Evolutionary conservation across 2,113 vertebrate genomes (phyloP), one percentile per base, ranked within the genome.

Genomic region (Gopherus flavomarginatus): DNA sequence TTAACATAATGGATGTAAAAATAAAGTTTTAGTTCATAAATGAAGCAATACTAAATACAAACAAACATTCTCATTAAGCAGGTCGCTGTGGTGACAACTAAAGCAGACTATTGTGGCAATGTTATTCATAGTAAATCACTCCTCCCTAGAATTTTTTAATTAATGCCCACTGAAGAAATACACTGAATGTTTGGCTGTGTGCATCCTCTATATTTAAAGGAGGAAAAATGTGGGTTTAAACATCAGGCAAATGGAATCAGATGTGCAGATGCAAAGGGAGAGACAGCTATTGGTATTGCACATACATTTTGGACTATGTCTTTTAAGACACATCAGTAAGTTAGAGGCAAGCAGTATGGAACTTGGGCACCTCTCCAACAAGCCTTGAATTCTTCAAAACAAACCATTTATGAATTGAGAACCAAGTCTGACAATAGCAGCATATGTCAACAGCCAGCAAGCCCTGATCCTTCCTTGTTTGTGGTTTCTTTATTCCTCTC

Each of bases 101-200:
- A 94, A 80, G 91, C 54, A 62, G 87, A 89, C 86, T 91, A 88
- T 92, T 97, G 93, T 12, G 21, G 89, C 49, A 91, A 27, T 81
- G 65, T 53, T 97, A 86, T 97, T 97, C 95, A 90, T 93, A 95
- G 93, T 65, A 92, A 88, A 89, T 11, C 38, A 92, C 44, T 69
- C 79, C 42, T 91, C 12, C 38, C 90, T 90, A 95, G 92, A 94
- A 83, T 81, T 62, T 47, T 86, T 92, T 86, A 91, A 95, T 95
- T 95, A 91, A 82, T 0, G 9, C 84, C 86, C 53, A 79, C 54
- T 94, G 84, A 59, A 83, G 24, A 83, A 83, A 57, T 57, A 77
- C 80, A 27, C 12, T 79, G 57, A 92, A 44, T 89, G 54, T 56
- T 95, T 88, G 50, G 22, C 85, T 87, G 86, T 21, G 88, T 94